Evolutionary conservation across 2,888 invertebrate genomes (phyloP).

Genomic region (Leistus spinibarbis): DNA sequence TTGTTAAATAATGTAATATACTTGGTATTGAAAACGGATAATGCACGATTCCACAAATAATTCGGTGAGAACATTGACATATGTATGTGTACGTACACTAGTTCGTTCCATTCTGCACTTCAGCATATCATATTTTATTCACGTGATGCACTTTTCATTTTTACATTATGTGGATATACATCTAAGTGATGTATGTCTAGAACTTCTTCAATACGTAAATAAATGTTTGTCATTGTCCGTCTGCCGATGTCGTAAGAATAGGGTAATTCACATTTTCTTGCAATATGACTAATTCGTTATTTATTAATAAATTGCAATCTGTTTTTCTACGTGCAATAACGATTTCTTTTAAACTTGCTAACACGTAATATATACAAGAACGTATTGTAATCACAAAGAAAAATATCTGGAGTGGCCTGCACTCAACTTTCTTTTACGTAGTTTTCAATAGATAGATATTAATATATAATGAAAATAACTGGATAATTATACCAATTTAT

Average conservation of each 20-base stretch:
- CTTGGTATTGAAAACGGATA: neutral
- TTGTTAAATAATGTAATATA: neutral
- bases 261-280: no score
- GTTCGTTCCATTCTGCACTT: neutral
- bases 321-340: no score
- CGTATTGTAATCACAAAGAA: no score
- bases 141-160: neutral
- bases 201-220: neutral
- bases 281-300: neutral
- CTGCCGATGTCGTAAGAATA: neutral
- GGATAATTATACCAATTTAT: no score
- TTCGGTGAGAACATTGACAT: neutral
- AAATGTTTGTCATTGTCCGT: neutral
- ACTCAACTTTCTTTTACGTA: no score
- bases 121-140: constrained; percentile 3
- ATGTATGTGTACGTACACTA: neutral
- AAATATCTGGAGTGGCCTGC: no score
- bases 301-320: no score
- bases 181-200: neutral
- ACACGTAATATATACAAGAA: no score
- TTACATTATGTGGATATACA: neutral
- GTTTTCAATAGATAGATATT: no score
- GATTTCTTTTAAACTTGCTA: no score
- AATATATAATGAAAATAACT: no score
- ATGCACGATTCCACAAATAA: neutral